A percentile compares a stretch with the other conserved stretches of the same genome.
phyloP scores from a whole-genome alignment of 2,797 vertebrate genomes.

The Paratrypauchen microcephalus region DNA sequence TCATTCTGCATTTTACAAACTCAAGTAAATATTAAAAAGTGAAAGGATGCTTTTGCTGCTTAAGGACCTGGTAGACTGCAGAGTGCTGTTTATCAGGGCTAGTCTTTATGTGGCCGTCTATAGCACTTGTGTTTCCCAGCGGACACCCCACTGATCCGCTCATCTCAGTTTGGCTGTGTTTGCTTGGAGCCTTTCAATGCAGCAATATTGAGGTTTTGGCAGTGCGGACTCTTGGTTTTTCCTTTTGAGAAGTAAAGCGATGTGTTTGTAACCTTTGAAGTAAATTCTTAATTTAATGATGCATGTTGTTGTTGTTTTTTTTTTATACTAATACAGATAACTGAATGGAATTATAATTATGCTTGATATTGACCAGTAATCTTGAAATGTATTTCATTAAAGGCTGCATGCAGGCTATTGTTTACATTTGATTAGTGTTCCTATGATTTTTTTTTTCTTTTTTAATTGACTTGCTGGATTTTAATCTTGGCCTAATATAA shows the following conservation, averaged over 20 bases:
- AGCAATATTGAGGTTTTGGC: constrained; percentile 32
- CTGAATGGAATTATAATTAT: too few relatives aligned
- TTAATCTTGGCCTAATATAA: too few relatives aligned
- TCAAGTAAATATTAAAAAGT: constrained; percentile 31
- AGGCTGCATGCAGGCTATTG: too few relatives aligned
- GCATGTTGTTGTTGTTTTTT: too few relatives aligned
- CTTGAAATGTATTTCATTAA: too few relatives aligned
- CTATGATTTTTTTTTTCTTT: too few relatives aligned
- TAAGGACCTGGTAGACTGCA: constrained; percentile 38
- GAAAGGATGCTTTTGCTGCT: constrained; percentile 42
- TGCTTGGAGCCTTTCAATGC: constrained; percentile 41
- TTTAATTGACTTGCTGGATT: too few relatives aligned
- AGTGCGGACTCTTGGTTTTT: constrained; percentile 18
- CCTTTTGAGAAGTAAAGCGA: constrained; percentile 14
- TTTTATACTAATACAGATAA: too few relatives aligned
- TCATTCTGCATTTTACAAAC: constrained; percentile 42
- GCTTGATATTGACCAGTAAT: too few relatives aligned
- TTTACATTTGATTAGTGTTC: too few relatives aligned
- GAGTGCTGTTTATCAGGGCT: constrained; percentile 29
- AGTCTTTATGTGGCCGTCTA: constrained; percentile 42
- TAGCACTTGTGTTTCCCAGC: constrained; percentile 40
- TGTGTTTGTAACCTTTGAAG: constrained; percentile 24
- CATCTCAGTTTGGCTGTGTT: constrained; percentile 46
- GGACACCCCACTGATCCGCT: constrained; percentile 38
- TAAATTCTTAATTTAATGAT: not conserved